Base-by-base conservation (phyloP, 2,113 vertebrate genomes). In the Microcebus griseorufus region DNA sequence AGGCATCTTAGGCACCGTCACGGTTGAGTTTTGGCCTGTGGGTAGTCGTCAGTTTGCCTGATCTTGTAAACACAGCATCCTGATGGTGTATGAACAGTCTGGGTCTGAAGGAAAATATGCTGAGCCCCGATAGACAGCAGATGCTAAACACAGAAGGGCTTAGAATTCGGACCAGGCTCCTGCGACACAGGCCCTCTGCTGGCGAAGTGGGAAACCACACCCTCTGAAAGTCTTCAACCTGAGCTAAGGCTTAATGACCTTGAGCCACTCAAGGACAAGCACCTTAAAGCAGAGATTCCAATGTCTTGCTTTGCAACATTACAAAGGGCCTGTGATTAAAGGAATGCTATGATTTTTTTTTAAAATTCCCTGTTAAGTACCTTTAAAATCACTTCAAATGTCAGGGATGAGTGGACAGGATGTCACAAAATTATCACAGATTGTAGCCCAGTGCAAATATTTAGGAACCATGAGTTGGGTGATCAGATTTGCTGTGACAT, bases 131-230 rank as follows among this genome's bases (percentile, higher is more conserved):
- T 6, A 27, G 55, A 76, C 34, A 39, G 18, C 5, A 51, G 23
- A 62, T 4, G 10, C 16, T n/a, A 18, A 62, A 32, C 42, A 51
- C 5, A 39, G 6, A 65, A 82, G 29, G 23, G 17, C 23, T 20
- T 48, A 27, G 42, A 39, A 64, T 29, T 34, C 3, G 14, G 11
- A 11, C 5, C 16, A 34, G 22, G 39, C 6, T 45, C 22, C 11
- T 23, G 17, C 2, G 34, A 3, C 13, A 0, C 1, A 4, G 8
- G 17, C 18, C 25, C 70, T 53, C 34, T 42, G 17, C 37, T 76
- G 42, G 3, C 17, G 34, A 16, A 9, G 6, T 3, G 27, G 53
- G 22, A 72, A 5, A 12, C 1, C 5, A 69, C 42, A 69, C 9
- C 20, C 14, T 45, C 29, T 82, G 29, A 39, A 22, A 25, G 34